phyloP scores from a whole-genome alignment of 2,113 vertebrate species.

The Xiphophorus maculatus region DNA sequence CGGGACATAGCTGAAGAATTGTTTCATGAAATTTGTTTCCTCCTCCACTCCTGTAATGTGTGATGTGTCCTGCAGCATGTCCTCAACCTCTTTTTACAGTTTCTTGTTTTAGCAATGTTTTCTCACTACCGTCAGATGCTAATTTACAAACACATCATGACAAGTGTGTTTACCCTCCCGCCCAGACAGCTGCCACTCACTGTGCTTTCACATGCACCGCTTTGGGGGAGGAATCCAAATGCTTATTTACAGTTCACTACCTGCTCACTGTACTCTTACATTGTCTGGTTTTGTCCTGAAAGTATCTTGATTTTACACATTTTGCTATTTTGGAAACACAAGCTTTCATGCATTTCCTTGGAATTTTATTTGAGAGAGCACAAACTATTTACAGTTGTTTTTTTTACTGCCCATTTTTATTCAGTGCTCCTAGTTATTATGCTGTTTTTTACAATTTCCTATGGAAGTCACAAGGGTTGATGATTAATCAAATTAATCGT shows the following conservation, averaged over 20 bases:
- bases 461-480: not conserved
- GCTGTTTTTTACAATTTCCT: not conserved
- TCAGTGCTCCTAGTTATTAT: not conserved
- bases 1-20: not conserved
- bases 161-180: constrained; percentile 29
- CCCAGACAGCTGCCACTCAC: constrained; percentile 44
- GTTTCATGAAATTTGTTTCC: not conserved
- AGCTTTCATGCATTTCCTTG: not conserved
- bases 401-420: not conserved
- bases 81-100: not conserved
- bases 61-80: not conserved
- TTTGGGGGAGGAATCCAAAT: constrained; percentile 23
- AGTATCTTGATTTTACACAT: not conserved
- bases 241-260: not conserved
- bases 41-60: not conserved
- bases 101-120: not conserved
- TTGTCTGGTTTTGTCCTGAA: not conserved
- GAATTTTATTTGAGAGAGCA: not conserved
- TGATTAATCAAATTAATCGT: no score
- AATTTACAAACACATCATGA: constrained; percentile 32
- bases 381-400: not conserved
- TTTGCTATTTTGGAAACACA: not conserved
- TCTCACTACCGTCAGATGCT: constrained; percentile 12
- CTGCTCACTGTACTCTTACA: not conserved
- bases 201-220: not conserved